Percentiles rank a stretch among this genome's conserved stretches.
These are phyloP conservation scores for Acanthurus lineatus DNA, from an alignment of 2,797 vertebrate species.

Conservation along the genomic window DNA sequence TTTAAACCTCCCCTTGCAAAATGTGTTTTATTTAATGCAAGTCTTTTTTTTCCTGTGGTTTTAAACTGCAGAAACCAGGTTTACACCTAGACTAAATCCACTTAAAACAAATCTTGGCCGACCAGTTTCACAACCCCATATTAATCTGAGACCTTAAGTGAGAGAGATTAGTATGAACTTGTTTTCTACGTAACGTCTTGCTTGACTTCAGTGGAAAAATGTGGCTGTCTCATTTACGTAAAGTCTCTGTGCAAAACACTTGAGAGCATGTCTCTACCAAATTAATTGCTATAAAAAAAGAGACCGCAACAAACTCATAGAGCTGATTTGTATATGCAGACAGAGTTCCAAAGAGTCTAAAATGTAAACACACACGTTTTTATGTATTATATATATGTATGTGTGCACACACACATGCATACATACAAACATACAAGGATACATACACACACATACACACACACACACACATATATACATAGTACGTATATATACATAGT, in stretches of 20 bases:
- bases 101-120: constrained; percentile 33
- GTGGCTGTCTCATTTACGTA: neutral
- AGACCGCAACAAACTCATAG: neutral
- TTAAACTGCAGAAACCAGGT: constrained; percentile 16
- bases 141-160: constrained; percentile 45
- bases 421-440: too few species aligned
- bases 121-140: constrained; percentile 54
- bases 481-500: too few species aligned
- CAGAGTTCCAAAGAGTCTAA: constrained; percentile 7
- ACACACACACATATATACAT: too few species aligned
- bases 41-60: constrained; percentile 8
- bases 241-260: constrained; percentile 1
- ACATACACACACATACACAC: too few species aligned
- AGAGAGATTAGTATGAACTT: constrained; percentile 52
- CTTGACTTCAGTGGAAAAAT: constrained; percentile 33
- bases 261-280: constrained; percentile 2
- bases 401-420: too few species aligned
- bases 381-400: too few species aligned
- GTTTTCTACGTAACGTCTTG: constrained; percentile 26
- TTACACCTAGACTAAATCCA: constrained; percentile 26
- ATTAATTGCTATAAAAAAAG: neutral
- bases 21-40: constrained; percentile 8
- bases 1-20: neutral
- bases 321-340: constrained; percentile 8
- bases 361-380: constrained; percentile 23